A percentile compares a stretch with the other conserved stretches of the same genome.
Evolutionary conservation across 2,113 vertebrate genomes (phyloP).

Genomic region (Podiceps cristatus): DNA sequence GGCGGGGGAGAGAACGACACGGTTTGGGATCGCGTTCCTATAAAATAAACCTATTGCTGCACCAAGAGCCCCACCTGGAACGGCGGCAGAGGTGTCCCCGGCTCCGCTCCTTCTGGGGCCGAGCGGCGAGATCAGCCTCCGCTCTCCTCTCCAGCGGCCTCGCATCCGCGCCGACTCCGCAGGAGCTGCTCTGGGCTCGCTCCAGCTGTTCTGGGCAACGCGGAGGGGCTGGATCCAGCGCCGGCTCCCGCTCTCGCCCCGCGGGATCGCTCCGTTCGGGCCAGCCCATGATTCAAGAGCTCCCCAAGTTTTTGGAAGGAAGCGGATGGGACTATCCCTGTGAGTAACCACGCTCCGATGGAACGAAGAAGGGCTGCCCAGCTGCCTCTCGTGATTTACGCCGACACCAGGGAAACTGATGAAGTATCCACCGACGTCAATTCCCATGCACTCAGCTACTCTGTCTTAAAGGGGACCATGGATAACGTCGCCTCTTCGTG

Average conservation of each 20-base stretch:
- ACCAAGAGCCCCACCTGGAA: neutral
- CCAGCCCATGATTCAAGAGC: accelerated
- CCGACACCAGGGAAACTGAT: accelerated
- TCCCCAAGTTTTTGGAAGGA: accelerated
- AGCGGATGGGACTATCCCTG: accelerated
- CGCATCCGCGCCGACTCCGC: accelerated
- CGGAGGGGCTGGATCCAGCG: accelerated
- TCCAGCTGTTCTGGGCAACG: accelerated
- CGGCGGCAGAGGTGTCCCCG: accelerated
- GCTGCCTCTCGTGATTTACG: neutral
- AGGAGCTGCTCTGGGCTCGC: accelerated
- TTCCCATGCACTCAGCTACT: neutral
- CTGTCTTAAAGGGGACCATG: neutral
- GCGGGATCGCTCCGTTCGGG: accelerated
- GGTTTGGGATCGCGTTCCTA: neutral
- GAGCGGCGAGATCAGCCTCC: accelerated
- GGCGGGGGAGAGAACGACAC: neutral
- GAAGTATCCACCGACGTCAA: accelerated
- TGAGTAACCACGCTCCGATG: accelerated
- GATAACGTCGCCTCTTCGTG: accelerated
- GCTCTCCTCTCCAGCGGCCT: accelerated
- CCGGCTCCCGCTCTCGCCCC: too few relatives aligned
- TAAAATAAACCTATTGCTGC: accelerated
- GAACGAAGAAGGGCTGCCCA: accelerated
- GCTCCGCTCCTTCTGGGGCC: accelerated